Evolutionary conservation across 2,113 vertebrate species (phyloP), one percentile per base, ranked within the genome.

Genomic region (Pygoscelis adeliae): DNA sequence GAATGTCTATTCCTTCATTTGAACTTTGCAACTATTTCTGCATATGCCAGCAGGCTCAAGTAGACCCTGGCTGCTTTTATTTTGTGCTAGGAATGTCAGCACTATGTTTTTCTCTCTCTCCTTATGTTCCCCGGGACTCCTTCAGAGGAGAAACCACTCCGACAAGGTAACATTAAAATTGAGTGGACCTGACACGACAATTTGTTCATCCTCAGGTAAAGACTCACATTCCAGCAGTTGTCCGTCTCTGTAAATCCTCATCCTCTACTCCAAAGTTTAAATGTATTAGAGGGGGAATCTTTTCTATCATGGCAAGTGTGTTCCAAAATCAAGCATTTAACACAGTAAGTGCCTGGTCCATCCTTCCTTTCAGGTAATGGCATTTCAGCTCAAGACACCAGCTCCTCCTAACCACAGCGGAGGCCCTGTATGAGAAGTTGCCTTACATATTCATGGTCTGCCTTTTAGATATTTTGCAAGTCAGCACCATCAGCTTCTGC

Each of bases 401-500:
- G 26, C 21, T 58, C 18, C 19, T 79, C 27, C 34, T 19, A 44
- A 22, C 16, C 18, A 7, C 56, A 36, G 26, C 4, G 10, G 5
- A 72, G 27, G 13, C 21, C 27, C 38, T 38, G 14, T 10, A 17
- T 53, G 47, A 69, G 44, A 90, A 72, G 36, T 10, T 49, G 22
- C 27, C 30, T 56, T n/a, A 30, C 1, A 1, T 6, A 19, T 5
- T 9, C 16, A 34, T 18, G 42, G 14, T 38, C 29, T 17, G 7
- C 4, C 5, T 73, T 46, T 49, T 11, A 61, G 40, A 18, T 49
- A 53, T 32, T 83, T 80, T 65, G 30, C 34, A 53, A 46, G 46
- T 8, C 0, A 0, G 11, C 22, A 80, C 18, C 4, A 9, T 62
- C 40, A 61, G 4, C 34, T 79, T 81, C 62, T 69, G 34, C 23